Percentiles rank a stretch among this genome's conserved stretches.
phyloP scores from a whole-genome alignment of 2,113 vertebrate genomes.

The Brienomyrus longianalis region DNA sequence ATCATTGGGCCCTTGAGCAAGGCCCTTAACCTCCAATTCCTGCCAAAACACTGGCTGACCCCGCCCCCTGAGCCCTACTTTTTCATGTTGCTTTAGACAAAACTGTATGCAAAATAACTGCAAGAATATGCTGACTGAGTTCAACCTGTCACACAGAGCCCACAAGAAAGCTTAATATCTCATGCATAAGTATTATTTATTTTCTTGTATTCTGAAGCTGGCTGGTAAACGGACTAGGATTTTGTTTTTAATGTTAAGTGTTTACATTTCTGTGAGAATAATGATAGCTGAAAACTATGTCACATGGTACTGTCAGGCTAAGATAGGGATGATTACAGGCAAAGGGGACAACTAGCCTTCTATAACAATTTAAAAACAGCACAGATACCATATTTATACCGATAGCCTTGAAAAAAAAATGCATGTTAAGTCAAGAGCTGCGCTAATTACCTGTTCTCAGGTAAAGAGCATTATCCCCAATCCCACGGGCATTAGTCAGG shows the following conservation, averaged over 20 bases:
- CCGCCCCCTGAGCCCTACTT: not conserved
- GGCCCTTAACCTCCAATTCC: not conserved
- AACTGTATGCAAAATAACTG: not conserved
- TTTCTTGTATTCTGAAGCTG: not conserved
- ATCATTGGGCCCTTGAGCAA: not conserved
- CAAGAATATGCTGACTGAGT: not conserved
- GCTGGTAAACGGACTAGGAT: not conserved
- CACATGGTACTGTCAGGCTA: not conserved
- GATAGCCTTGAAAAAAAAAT: not conserved
- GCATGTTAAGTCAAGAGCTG: not conserved
- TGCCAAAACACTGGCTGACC: not conserved
- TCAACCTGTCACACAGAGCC: not conserved
- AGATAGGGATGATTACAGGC: not conserved
- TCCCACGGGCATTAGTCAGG: not conserved
- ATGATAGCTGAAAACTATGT: not conserved
- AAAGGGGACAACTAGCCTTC: not conserved
- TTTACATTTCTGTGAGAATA: not conserved
- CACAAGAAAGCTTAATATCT: not conserved
- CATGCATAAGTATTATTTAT: not conserved
- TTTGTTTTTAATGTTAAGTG: not conserved
- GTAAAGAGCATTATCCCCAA: not conserved
- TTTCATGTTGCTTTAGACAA: not conserved
- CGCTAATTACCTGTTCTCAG: not conserved
- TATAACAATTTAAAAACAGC: not conserved
- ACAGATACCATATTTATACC: not conserved